Percentiles rank a stretch among this genome's conserved stretches.
Conservation (phyloP, 2,888 invertebrate genomes). For the Helicoverpa assulta region DNA sequence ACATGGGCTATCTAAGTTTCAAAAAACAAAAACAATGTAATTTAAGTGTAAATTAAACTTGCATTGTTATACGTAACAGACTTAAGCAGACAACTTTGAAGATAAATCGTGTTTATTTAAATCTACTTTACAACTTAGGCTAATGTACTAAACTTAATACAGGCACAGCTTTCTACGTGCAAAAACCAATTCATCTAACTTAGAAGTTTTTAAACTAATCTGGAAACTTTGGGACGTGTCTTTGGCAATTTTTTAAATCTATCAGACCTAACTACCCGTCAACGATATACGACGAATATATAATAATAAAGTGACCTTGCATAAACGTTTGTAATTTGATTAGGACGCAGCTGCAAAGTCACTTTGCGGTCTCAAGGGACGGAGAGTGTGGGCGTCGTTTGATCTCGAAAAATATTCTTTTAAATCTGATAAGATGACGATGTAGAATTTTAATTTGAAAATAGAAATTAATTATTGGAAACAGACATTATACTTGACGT, state of each 20-base stretch:
- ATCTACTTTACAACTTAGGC: constrained; percentile 12
- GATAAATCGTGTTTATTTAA: neutral
- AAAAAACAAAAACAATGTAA: neutral
- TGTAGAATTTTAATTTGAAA: constrained; percentile 24
- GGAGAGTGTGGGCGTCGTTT: constrained; percentile 38
- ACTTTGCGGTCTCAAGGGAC: constrained; percentile 27
- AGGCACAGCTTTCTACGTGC: constrained; percentile 1
- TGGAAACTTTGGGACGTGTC: constrained; percentile 18
- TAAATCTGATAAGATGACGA: constrained; percentile 18
- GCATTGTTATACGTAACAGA: neutral
- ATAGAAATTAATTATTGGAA: neutral
- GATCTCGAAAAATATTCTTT: constrained; percentile 25
- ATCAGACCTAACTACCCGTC: constrained; percentile 34
- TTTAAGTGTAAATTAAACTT: neutral
- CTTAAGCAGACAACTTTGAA: neutral
- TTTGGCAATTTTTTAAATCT: constrained; percentile 26
- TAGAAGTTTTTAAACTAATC: constrained; percentile 21
- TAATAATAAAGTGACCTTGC: constrained; percentile 27
- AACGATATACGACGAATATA: constrained; percentile 11
- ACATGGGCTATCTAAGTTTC: too few relatives aligned
- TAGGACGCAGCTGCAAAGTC: constrained; percentile 40
- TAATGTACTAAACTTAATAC: constrained; percentile 12
- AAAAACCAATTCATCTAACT: constrained; percentile 19
- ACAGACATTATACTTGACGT: too few relatives aligned
- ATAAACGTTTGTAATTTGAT: constrained; percentile 20